Evolutionary conservation across 2,797 vertebrate genomes (phyloP).

Genomic region (Rhinophrynus dorsalis): DNA sequence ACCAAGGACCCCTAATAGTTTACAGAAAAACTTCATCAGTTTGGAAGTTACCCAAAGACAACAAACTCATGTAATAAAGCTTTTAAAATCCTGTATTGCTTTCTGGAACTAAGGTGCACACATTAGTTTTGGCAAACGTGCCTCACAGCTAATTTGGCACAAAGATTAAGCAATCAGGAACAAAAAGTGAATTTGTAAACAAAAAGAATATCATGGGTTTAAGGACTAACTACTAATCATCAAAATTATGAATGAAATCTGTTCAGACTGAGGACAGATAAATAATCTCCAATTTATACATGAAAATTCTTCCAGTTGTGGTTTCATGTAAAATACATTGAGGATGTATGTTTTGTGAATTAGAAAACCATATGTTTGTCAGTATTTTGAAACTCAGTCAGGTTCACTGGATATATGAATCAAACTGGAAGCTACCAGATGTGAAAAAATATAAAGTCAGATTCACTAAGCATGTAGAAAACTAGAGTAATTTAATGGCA

Average conservation of each 20-base stretch:
- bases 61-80: constrained; percentile 58
- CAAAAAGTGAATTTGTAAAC: constrained; percentile 42
- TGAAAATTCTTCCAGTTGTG: not conserved
- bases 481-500: too few species aligned
- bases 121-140: constrained; percentile 56
- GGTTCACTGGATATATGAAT: too few species aligned
- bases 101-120: constrained; percentile 57
- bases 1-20: constrained; percentile 56
- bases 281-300: not conserved
- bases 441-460: too few species aligned
- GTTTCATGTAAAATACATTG: too few species aligned
- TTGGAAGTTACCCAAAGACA: constrained; percentile 68
- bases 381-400: too few species aligned
- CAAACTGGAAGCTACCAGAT: too few species aligned
- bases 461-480: too few species aligned
- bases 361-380: too few species aligned
- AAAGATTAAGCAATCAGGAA: constrained; percentile 25
- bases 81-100: constrained; percentile 63
- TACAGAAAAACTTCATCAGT: constrained; percentile 64
- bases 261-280: not conserved
- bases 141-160: constrained; percentile 55
- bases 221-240: constrained; percentile 17
- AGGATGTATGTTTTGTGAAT: too few species aligned
- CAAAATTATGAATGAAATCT: constrained; percentile 22
- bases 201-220: constrained; percentile 22